Conservation (phyloP, 2,888 invertebrate species). For the Scaptomyza caliginosa region DNA sequence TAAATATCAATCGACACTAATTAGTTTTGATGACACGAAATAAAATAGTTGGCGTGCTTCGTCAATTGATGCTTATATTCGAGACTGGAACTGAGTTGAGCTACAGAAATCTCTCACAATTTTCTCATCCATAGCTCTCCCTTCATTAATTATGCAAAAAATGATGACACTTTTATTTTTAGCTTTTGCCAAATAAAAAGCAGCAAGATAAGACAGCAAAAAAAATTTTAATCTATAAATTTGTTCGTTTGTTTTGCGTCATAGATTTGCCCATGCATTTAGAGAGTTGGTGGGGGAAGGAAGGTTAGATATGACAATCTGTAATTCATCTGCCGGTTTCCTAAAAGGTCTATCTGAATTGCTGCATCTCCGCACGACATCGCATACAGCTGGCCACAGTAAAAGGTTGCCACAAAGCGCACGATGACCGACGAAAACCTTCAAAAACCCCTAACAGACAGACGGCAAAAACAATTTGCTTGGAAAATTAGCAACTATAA, state of each 20-base stretch:
- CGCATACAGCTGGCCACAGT: conserved; percentile 7
- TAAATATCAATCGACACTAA: conserved; percentile 49
- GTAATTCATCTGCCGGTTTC: background rate
- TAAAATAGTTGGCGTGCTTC: conserved; percentile 17
- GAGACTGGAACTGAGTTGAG: background rate
- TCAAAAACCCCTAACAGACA: conserved; percentile 45
- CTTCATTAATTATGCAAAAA: conserved; percentile 60
- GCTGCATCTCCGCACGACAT: conserved; percentile 64
- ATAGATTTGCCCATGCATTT: conserved; percentile 44
- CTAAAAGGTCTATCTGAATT: conserved; percentile 45
- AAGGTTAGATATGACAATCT: conserved; percentile 3
- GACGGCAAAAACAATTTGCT: conserved; percentile 21
- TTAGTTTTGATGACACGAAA: conserved; percentile 27
- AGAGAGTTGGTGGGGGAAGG: background rate
- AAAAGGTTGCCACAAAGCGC: conserved; percentile 55
- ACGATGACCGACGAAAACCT: conserved; percentile 52
- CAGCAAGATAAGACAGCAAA: conserved; percentile 33
- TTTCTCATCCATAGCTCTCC: background rate
- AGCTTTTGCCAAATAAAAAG: conserved; percentile 7
- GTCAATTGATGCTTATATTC: conserved; percentile 41
- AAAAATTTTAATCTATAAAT: conserved; percentile 21
- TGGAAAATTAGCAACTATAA: conserved; percentile 27
- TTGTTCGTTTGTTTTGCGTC: conserved; percentile 44
- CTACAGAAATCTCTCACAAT: background rate
- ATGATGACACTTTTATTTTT: conserved; percentile 45